These are phyloP conservation scores for Platichthys stellatus DNA, from an alignment of 2,113 vertebrate genomes.

Conservation along the genomic window DNA sequence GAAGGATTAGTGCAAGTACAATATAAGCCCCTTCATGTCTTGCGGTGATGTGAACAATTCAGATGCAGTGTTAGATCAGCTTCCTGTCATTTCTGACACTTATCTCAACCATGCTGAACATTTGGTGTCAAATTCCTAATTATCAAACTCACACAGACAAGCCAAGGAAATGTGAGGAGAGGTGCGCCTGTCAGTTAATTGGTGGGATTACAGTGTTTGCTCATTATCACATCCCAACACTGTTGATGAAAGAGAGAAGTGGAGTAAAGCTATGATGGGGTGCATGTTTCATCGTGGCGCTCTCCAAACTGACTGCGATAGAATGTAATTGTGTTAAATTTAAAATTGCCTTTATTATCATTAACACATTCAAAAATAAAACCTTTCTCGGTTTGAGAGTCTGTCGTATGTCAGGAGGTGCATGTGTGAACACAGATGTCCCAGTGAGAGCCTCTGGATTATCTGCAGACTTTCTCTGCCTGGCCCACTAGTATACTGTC, in stretches of 20 bases:
- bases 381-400: too few species aligned
- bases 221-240: slow-evolving; percentile 88
- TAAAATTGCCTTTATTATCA: background rate
- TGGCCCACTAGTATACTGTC: too few species aligned
- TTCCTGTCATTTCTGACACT: slow-evolving; percentile 21
- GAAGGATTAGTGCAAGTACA: background rate
- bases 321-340: slow-evolving; percentile 42
- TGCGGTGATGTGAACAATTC: slow-evolving; percentile 12
- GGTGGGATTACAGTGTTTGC: slow-evolving; percentile 84
- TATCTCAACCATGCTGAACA: slow-evolving; percentile 51
- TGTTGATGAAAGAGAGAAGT: slow-evolving; percentile 65
- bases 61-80: slow-evolving; percentile 14
- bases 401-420: too few species aligned
- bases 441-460: too few species aligned
- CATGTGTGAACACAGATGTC: too few species aligned
- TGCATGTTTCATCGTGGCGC: background rate
- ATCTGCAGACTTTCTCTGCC: too few species aligned
- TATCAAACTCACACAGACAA: slow-evolving; percentile 69
- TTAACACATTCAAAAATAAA: background rate
- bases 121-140: slow-evolving; percentile 80
- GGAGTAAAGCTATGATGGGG: slow-evolving; percentile 28
- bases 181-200: slow-evolving; percentile 87
- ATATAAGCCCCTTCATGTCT: slow-evolving; percentile 19
- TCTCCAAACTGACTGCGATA: slow-evolving; percentile 42
- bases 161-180: slow-evolving; percentile 78